phyloP scores from a whole-genome alignment of 2,888 invertebrate genomes.

The Phengaris arion region DNA sequence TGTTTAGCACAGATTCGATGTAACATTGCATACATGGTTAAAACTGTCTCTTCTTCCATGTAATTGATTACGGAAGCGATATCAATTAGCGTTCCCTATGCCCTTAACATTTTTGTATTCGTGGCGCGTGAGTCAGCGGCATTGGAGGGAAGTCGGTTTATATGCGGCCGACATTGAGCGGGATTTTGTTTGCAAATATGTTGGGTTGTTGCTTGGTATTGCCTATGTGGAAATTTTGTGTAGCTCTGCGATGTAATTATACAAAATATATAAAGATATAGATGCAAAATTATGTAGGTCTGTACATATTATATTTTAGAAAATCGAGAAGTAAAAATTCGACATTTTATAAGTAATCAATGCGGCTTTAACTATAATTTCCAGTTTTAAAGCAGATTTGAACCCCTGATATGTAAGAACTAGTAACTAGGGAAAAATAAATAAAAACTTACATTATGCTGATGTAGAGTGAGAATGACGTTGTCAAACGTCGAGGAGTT shows the following conservation, averaged over 20 bases:
- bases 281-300: too few species aligned
- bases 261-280: too few species aligned
- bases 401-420: too few species aligned
- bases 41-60: not conserved
- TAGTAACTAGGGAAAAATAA: not conserved
- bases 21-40: too few species aligned
- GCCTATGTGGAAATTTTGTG: not conserved
- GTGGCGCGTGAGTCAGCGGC: constrained; percentile 69
- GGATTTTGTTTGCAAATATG: constrained; percentile 11
- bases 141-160: constrained; percentile 66
- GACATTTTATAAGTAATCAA: too few species aligned
- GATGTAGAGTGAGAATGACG: constrained; percentile 72
- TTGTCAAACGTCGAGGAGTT: constrained; percentile 78
- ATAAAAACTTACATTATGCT: constrained; percentile 70
- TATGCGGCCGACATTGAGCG: constrained; percentile 59
- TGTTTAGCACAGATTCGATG: too few species aligned
- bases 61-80: not conserved
- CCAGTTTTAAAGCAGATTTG: too few species aligned
- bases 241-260: not conserved
- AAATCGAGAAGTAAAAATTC: too few species aligned
- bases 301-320: too few species aligned
- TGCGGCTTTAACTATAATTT: too few species aligned
- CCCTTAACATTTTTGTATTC: constrained; percentile 71
- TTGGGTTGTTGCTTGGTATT: not conserved
- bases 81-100: constrained; percentile 41